Base-by-base conservation (phyloP, 1,140 invertebrate species). In the Drosophila sp. region DNA sequence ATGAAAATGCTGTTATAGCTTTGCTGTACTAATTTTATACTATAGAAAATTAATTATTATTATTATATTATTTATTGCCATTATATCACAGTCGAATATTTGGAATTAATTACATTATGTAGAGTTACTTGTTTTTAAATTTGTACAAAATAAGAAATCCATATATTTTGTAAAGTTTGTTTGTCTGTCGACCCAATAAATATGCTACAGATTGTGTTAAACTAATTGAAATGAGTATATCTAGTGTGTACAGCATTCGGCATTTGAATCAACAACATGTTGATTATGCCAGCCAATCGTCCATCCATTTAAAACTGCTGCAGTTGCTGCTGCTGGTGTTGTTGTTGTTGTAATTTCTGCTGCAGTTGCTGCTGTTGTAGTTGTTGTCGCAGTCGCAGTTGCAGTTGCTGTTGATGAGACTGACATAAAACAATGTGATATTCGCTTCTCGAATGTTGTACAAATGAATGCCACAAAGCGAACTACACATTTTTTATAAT, bases 341-440 rank as follows among this genome's bases (percentile, higher is more conserved):
- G 72, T 46, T 72, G 63, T 50, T 80, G 53, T 51, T 72, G 43
- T 46, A 87, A 45, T 43, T 66, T 43, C 62, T 67, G 64, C 62
- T 83, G 72, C 43, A 72, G 40, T 58, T 65, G 63, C 32, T 79
- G 72, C 57, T 67, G 56, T 36, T 48, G 46, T 45, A 57, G 38
- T 16, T 70, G 51, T 27, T 82, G 67, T 32, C 69, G 59, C 45
- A n/a, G n/a, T n/a, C n/a, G n/a, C n/a, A n/a, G n/a, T n/a, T n/a
- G n/a, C n/a, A n/a, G n/a, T n/a, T 80, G 54, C 65, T 72, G 54
- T 53, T 87, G 83, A 87, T 82, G 82, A 82, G 77, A 73, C 72
- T 79, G 67, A 89, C 83, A 83, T 76, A 89, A 87, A 89, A 87
- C 83, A 89, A 87, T 87, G 83, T 62, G 56, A 78, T 78, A 67